Conservation (phyloP, 2,797 vertebrate genomes). For the Eulemur rubriventer region DNA sequence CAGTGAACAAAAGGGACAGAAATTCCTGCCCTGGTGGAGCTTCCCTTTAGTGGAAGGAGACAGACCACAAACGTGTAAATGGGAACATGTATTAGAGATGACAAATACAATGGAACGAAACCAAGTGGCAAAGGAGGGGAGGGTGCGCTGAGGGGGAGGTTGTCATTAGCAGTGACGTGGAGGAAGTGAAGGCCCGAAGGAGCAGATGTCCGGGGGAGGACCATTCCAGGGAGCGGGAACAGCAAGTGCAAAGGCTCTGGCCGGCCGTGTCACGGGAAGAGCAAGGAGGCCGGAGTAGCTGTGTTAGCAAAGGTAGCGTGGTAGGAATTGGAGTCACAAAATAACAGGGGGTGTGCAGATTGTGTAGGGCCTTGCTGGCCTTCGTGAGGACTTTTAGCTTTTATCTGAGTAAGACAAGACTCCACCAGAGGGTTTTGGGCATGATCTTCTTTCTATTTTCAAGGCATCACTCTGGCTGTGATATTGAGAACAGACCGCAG, state of each 20-base stretch:
- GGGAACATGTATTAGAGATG: not conserved
- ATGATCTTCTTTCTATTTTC: slow-evolving; percentile 27
- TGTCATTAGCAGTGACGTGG: not conserved
- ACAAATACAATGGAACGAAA: not conserved
- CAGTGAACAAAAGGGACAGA: not conserved
- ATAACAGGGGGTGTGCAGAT: not conserved
- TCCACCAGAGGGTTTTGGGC: slow-evolving; percentile 7
- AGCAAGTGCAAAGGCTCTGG: not conserved
- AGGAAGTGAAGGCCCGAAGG: not conserved
- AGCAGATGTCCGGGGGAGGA: not conserved
- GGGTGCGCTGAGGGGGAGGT: rapidly evolving
- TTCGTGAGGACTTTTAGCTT: not conserved
- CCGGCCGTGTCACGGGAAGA: not conserved
- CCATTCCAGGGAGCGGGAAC: not conserved
- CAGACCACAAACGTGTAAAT: not conserved
- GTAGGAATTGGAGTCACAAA: not conserved
- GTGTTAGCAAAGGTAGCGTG: not conserved
- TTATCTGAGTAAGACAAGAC: slow-evolving; percentile 35
- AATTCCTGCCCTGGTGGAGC: not conserved
- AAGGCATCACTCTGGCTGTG: not conserved
- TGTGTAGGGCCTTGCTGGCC: not conserved
- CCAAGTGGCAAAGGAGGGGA: not conserved
- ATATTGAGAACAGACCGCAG: not conserved
- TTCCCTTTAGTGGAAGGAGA: not conserved
- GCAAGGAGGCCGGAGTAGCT: not conserved